Evolutionary conservation across 2,797 vertebrate species (phyloP).

Genomic region (Tokudaia muenninki): DNA sequence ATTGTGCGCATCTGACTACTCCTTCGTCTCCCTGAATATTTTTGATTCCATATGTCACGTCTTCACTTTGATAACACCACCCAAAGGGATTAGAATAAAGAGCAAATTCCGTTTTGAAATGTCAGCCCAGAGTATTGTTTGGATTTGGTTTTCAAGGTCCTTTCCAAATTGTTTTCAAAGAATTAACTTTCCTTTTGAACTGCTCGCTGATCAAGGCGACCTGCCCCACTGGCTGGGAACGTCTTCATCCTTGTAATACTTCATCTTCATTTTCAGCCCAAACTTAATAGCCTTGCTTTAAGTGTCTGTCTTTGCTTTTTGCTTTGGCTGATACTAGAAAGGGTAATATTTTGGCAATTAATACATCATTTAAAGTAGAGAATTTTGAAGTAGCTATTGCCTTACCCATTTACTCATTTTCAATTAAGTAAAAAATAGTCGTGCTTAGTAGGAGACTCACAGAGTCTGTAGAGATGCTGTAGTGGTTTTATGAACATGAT

Average conservation of each 20-base stretch:
- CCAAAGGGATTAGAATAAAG: conserved; percentile 77
- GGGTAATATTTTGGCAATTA: conserved; percentile 71
- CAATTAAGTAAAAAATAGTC: conserved; percentile 52
- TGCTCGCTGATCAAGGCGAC: conserved; percentile 65
- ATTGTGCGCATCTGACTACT: conserved; percentile 58
- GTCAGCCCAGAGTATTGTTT: conserved; percentile 81
- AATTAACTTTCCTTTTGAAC: conserved; percentile 72
- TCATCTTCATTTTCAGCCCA: conserved; percentile 53
- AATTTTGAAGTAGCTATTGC: conserved; percentile 71
- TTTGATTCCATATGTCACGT: conserved; percentile 76
- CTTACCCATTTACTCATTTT: conserved; percentile 47
- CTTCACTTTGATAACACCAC: conserved; percentile 72
- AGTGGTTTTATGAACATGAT: conserved; percentile 17
- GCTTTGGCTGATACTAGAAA: conserved; percentile 63
- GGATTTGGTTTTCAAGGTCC: conserved; percentile 71
- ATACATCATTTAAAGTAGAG: conserved; percentile 56
- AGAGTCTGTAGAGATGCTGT: background rate
- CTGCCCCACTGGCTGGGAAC: conserved; percentile 61
- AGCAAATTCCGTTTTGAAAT: conserved; percentile 80
- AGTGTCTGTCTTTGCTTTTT: conserved; percentile 62
- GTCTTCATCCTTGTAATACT: conserved; percentile 4
- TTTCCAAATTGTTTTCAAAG: conserved; percentile 76
- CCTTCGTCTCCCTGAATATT: conserved; percentile 71
- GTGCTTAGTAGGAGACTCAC: background rate
- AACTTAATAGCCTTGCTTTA: conserved; percentile 45